Base-by-base conservation (phyloP, 2,797 vertebrate genomes). In the Danio choprae region DNA sequence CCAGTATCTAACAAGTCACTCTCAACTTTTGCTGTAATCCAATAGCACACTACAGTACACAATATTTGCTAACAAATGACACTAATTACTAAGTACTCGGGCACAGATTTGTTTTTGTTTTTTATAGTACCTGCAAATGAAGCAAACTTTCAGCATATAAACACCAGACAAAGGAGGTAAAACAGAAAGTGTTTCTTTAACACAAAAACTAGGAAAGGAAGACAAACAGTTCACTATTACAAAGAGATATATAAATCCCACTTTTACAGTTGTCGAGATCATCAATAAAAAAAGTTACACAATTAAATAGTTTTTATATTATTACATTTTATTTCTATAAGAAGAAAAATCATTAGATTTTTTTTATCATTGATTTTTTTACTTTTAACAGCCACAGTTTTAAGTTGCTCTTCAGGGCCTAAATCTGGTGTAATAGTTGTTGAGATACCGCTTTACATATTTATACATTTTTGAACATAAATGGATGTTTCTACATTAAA, bases 181-280 rank as follows among this genome's bases (percentile, higher is more conserved):
- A 29, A 29, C 29, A 29, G 29, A 75, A 75, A 63, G 4, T 50
- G 5, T 50, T 50, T 16, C 48, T 13, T 15, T 15, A 50, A 50
- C 48, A 62, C 55, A 18, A 10, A 74, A 62, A 60, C 2, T 12
- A 74, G 50, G 1, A 11, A 60, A 74, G 72, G 72, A 74, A 74
- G 58, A 62, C 50, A 48, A 48, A 60, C 46, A 12, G 22, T 41
- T 58, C 8, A 6, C 51, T 44, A 18, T 55, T 41, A 16, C 12
- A 67, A 12, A 29, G 4, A 13, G 12, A 46, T 46, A 63, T 44
- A 22, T 44, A 12, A 44, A 7, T 72, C 13, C 20, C 18, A 44
- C 13, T 72, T 72, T 20, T 44, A 48, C 58, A 29, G 70, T n/a
- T 74, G n/a, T 51, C 4, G 0, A 38, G 22, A 68, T 36, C 4